These are phyloP conservation scores for Ichneumoninae sp. DNA, from an alignment of 2,888 invertebrate genomes.

Conservation along the genomic window DNA sequence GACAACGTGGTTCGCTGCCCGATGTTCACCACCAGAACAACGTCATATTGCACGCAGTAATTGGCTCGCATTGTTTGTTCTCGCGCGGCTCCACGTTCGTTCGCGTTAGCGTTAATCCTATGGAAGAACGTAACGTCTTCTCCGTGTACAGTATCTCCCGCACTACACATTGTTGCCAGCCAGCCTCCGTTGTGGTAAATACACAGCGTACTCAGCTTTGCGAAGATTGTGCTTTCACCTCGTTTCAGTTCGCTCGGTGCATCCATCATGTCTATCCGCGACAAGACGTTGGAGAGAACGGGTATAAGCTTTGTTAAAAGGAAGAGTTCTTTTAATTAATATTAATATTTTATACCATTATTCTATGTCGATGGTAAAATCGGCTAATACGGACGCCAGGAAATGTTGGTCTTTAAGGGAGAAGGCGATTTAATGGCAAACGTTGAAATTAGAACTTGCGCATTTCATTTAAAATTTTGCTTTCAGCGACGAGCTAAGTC, in stretches of 20 bases:
- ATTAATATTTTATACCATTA: no score
- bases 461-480: no score
- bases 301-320: no score
- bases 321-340: no score
- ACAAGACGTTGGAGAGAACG: not conserved
- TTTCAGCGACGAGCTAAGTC: no score
- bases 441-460: no score
- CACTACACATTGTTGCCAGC: slow-evolving; percentile 11
- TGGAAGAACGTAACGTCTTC: slow-evolving; percentile 67
- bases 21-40: slow-evolving; percentile 63
- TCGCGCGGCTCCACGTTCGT: slow-evolving; percentile 58
- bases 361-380: no score
- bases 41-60: slow-evolving; percentile 74
- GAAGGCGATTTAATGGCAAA: no score
- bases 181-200: not conserved
- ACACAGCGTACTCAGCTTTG: not conserved
- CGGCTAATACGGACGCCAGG: no score
- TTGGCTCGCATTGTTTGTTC: slow-evolving; percentile 76
- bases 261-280: slow-evolving; percentile 24
- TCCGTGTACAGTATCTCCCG: slow-evolving; percentile 56
- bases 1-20: slow-evolving; percentile 38
- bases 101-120: slow-evolving; percentile 27
- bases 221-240: slow-evolving; percentile 35
- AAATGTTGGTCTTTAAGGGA: no score
- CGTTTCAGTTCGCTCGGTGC: slow-evolving; percentile 31